Conservation (phyloP, 2,888 invertebrate species). For the Podotricha telesiphe region DNA sequence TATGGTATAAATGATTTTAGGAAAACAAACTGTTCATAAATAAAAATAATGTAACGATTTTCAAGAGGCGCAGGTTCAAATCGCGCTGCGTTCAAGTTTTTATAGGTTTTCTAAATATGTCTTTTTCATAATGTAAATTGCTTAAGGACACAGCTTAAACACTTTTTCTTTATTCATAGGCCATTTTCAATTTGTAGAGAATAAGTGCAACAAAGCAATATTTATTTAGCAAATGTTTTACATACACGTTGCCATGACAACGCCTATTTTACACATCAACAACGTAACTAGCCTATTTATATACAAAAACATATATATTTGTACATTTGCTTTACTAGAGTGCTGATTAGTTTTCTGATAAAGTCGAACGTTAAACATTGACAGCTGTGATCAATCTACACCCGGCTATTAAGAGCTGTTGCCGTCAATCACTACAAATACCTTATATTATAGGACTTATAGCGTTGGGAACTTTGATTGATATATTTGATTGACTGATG, state of each 20-base stretch:
- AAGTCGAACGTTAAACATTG: not conserved
- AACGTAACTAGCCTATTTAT: not conserved
- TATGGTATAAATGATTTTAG: too few relatives aligned
- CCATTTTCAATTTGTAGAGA: too few relatives aligned
- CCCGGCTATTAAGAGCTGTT: not conserved
- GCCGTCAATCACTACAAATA: not conserved
- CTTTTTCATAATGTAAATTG: too few relatives aligned
- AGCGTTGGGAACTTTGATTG: not conserved
- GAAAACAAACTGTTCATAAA: too few relatives aligned
- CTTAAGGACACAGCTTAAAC: too few relatives aligned
- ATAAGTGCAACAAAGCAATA: too few relatives aligned
- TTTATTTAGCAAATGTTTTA: too few relatives aligned
- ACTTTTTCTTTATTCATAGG: too few relatives aligned
- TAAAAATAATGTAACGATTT: too few relatives aligned
- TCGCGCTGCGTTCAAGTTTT: too few relatives aligned
- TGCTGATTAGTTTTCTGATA: conserved; percentile 2
- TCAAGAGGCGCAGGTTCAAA: too few relatives aligned
- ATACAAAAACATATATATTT: not conserved
- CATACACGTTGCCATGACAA: not conserved
- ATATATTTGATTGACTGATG: not conserved
- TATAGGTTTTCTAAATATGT: too few relatives aligned
- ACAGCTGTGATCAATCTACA: conserved; percentile 17
- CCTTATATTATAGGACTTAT: not conserved
- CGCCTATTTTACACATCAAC: not conserved
- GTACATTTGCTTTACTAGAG: not conserved